Base-by-base conservation (phyloP, 2,113 vertebrate species). In the Ursus arctos region DNA sequence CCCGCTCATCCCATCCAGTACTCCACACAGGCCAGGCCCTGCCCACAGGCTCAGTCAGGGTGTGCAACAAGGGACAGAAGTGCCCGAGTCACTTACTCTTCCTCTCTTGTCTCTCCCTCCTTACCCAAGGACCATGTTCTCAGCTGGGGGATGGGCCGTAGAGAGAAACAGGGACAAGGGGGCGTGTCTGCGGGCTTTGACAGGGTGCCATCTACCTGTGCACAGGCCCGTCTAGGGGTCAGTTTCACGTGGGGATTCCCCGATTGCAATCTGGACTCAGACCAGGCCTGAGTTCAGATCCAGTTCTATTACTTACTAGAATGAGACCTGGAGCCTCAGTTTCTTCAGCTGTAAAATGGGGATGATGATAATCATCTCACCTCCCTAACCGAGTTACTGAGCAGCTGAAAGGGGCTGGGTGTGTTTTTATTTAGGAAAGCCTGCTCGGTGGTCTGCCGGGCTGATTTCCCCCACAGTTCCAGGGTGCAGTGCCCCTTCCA, bases 301-400 rank as follows among this genome's bases (percentile, higher is more conserved):
- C 80, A 79, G 33, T 40, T 51, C 55, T 57, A 19, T 33, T n/a
- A 43, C 40, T 94, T 36, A 65, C 15, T 49, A 55, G 31, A 71
- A 49, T 15, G 51, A 36, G 11, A 77, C 40, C 36, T 57, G 33
- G 86, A 80, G 86, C 36, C 71, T 87, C 82, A 71, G 11, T 82
- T 91, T 80, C 76, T 93, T 91, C 86, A 94, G 36, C 31, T 86
- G 18, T 74, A 69, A 76, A 61, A 81, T n/a, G 59, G 63, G 55
- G 26, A 47, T 31, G 22, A 55, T 16, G 72, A 47, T 15, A 67
- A 59, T 14, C 28, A 26, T 6, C 67, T 26, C 43, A 74, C 51
- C 15, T 57, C 26, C 40, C 85, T 40, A 26, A 33, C 4, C 19
- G 16, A 91, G 53, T n/a, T 13, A 31, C 6, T 0, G 15, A 94